phyloP scores from a whole-genome alignment of 2,797 vertebrate species.

The Huso huso region DNA sequence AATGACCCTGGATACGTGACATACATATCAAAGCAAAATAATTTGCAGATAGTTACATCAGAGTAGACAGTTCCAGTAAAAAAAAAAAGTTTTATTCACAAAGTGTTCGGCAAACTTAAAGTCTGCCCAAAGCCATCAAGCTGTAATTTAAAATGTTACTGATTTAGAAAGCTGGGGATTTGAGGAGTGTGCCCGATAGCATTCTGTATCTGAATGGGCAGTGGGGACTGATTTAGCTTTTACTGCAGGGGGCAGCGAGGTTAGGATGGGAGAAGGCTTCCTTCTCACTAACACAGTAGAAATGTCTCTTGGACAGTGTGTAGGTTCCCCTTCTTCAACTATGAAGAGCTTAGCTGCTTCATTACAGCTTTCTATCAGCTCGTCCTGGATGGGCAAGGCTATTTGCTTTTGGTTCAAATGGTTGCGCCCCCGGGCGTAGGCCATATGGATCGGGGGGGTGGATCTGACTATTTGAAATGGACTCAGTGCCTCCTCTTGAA shows the following conservation, averaged over 20 bases:
- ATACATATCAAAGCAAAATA: too few species aligned
- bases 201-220: conserved; percentile 61
- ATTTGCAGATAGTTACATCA: too few species aligned
- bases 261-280: too few species aligned
- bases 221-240: conserved; percentile 32
- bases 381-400: conserved; percentile 30
- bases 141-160: conserved; percentile 58
- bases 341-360: conserved; percentile 31
- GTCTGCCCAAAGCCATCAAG: neutral
- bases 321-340: conserved; percentile 18
- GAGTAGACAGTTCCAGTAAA: too few species aligned
- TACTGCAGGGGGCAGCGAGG: conserved; percentile 7
- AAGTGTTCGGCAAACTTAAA: too few species aligned
- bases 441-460: conserved; percentile 36
- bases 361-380: conserved; percentile 30
- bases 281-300: too few species aligned
- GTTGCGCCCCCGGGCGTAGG: conserved; percentile 30
- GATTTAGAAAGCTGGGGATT: conserved; percentile 63
- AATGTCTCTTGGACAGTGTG: too few species aligned
- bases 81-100: too few species aligned
- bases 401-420: conserved; percentile 35
- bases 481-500: neutral
- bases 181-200: conserved; percentile 50
- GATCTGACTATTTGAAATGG: conserved; percentile 26
- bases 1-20: too few species aligned